Percentiles rank a stretch among this genome's conserved stretches.
Conservation (phyloP, 92 coral and sea anemone genomes). For the Porites evermanni region DNA sequence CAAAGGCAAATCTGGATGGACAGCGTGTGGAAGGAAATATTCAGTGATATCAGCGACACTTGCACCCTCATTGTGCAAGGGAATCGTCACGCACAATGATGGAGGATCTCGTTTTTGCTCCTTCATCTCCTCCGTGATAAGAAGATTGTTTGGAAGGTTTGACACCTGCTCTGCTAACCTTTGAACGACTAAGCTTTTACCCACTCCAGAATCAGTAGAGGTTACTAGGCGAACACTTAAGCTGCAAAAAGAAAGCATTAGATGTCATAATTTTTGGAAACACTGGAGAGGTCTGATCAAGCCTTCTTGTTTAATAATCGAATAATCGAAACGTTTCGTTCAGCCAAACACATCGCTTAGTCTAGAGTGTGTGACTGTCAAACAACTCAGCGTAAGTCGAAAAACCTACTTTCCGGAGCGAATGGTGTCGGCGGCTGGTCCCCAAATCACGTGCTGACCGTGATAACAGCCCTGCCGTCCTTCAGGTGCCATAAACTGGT, state of each 20-base stretch:
- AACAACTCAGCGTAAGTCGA: no score
- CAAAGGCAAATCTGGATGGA: constrained; percentile 73
- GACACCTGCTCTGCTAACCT: constrained; percentile 66
- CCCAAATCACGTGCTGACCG: constrained; percentile 55
- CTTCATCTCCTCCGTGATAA: constrained; percentile 3
- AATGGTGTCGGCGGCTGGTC: constrained; percentile 71
- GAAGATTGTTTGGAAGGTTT: constrained; percentile 62
- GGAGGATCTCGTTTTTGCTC: constrained; percentile 19
- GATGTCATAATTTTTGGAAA: no score
- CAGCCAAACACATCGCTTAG: no score
- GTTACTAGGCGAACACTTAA: constrained; percentile 70
- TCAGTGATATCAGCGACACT: constrained; percentile 56
- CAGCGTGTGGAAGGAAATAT: constrained; percentile 70
- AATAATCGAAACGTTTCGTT: no score
- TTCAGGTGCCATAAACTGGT: constrained; percentile 46
- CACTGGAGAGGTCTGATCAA: no score
- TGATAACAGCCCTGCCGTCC: constrained; percentile 46
- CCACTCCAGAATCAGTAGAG: constrained; percentile 83
- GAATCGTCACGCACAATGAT: constrained; percentile 67
- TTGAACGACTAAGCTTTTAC: constrained; percentile 73
- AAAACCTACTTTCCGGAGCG: constrained; percentile 35
- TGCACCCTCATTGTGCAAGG: constrained; percentile 74
- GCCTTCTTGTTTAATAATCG: no score
- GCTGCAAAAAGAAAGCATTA: constrained; percentile 25
- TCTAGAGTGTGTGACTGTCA: no score